A percentile compares a stretch with the other conserved stretches of the same genome.
Evolutionary conservation across 2,113 vertebrate genomes (phyloP).

Genomic region (Prolemur simus): DNA sequence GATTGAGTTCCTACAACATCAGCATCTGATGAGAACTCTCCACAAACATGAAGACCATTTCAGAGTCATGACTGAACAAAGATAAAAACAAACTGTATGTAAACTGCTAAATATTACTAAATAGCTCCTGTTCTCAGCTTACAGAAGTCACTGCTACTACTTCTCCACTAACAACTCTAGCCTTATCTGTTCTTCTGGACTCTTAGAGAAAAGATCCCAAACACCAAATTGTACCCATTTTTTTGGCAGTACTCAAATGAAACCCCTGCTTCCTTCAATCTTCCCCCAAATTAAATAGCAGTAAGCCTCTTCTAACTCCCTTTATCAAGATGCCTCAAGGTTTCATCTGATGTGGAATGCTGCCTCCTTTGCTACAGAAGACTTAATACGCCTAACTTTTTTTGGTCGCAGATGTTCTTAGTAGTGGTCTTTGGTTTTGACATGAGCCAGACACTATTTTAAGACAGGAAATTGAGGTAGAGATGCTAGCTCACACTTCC

Average conservation of each 20-base stretch:
- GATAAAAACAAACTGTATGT: neutral
- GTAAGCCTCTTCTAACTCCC: neutral
- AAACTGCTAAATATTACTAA: neutral
- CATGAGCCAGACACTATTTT: neutral
- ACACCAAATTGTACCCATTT: neutral
- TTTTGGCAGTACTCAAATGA: neutral
- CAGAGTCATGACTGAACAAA: neutral
- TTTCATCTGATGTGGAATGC: accelerated
- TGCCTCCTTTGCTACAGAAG: neutral
- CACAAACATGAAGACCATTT: neutral
- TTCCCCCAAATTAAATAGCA: neutral
- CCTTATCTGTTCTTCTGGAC: neutral
- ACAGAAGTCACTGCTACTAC: neutral
- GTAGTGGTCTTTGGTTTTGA: neutral
- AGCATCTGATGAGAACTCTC: neutral
- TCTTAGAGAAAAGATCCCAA: neutral
- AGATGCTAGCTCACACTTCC: neutral
- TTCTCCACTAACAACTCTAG: neutral
- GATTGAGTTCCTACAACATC: neutral
- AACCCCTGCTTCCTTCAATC: neutral
- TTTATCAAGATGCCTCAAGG: neutral
- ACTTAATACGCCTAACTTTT: neutral
- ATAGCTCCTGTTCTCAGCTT: neutral
- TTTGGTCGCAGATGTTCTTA: neutral
- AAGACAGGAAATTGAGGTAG: neutral